Evolutionary conservation across 2,797 vertebrate genomes (phyloP).

Genomic region (Tragelaphus eurycerus): DNA sequence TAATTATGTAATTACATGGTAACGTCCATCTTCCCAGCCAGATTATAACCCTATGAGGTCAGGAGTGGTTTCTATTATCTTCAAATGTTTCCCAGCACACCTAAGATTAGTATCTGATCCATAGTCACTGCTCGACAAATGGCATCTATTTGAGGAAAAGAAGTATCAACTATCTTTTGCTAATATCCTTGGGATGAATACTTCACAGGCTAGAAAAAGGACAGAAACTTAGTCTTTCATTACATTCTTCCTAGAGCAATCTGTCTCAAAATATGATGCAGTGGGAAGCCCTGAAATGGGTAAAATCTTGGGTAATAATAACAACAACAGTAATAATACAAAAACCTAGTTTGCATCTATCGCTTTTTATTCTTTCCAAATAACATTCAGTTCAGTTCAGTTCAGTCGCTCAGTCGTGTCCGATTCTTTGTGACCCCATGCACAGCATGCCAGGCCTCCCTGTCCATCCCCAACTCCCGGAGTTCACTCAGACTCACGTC

Average conservation of each 20-base stretch:
- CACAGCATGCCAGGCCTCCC: no score
- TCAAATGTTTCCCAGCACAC: not conserved
- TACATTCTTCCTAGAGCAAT: not conserved
- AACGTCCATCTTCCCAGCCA: not conserved
- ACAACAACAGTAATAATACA: not conserved
- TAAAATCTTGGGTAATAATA: not conserved
- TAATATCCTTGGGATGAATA: not conserved
- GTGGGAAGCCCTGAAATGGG: not conserved
- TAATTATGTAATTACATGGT: not conserved
- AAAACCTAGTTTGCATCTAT: not conserved
- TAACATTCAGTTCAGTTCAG: not conserved
- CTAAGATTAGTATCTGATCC: not conserved
- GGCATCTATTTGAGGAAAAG: not conserved
- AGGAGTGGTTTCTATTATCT: not conserved
- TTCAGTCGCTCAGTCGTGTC: no score
- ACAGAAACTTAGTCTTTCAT: not conserved
- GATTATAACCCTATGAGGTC: not conserved
- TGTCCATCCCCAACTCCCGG: rapidly evolving
- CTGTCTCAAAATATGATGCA: not conserved
- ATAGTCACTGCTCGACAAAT: not conserved
- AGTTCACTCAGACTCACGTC: no score
- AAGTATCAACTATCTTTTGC: not conserved
- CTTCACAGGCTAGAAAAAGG: not conserved
- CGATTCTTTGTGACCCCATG: no score
- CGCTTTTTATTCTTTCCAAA: not conserved